Percentiles rank a stretch among this genome's conserved stretches.
Evolutionary conservation across 2,888 invertebrate genomes (phyloP).

Genomic region (Tenthredo notha): DNA sequence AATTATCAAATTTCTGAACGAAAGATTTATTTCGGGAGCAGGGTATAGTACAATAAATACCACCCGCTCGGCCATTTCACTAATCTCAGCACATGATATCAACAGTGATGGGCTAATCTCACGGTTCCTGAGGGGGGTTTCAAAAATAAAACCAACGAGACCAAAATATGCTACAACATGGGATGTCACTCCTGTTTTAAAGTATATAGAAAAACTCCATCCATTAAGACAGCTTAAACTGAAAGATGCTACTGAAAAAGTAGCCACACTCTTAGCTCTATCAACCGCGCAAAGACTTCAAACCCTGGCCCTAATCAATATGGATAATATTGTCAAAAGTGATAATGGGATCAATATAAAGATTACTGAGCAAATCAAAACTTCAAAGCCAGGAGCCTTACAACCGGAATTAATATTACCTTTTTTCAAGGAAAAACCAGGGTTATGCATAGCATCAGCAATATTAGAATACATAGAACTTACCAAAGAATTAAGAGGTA

Average conservation of each 20-base stretch:
- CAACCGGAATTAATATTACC: not conserved
- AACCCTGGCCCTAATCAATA: not conserved
- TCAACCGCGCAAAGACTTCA: not conserved
- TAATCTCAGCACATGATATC: not conserved
- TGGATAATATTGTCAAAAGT: conserved; percentile 1
- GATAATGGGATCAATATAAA: not conserved
- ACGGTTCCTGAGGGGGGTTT: not conserved
- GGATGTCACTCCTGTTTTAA: conserved; percentile 57
- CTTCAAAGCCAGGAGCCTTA: conserved; percentile 1
- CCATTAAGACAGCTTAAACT: conserved; percentile 34
- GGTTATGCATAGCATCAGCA: conserved; percentile 52
- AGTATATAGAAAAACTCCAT: conserved; percentile 51
- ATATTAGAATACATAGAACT: conserved; percentile 51
- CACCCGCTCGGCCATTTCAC: not conserved
- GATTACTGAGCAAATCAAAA: not conserved
- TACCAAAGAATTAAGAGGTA: conserved; percentile 53
- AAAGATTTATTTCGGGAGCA: conserved; percentile 12
- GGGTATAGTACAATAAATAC: not conserved
- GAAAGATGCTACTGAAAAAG: not conserved
- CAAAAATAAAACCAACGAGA: conserved; percentile 54
- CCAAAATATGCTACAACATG: conserved; percentile 58
- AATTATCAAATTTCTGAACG: conserved; percentile 55
- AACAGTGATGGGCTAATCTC: not conserved
- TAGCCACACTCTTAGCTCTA: not conserved
- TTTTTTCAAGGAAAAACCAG: conserved; percentile 42